These are phyloP conservation scores for Poeciliopsis turneri DNA, from an alignment of 2,797 vertebrate species.

Conservation along the genomic window DNA sequence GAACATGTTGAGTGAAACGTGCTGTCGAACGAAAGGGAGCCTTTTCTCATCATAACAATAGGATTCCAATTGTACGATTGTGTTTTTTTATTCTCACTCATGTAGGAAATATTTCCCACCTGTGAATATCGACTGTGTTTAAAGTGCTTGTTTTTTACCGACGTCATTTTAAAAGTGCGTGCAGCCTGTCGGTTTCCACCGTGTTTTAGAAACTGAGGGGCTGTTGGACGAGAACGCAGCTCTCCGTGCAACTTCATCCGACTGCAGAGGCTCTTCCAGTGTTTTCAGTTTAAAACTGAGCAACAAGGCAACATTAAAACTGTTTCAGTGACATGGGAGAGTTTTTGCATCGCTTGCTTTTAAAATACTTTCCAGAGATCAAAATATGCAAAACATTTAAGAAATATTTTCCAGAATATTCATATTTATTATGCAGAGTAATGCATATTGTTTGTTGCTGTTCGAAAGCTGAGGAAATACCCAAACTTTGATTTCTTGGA, in stretches of 20 bases:
- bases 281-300: conserved; percentile 27
- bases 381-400: not conserved
- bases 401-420: not conserved
- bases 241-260: conserved; percentile 31
- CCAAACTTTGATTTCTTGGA: not conserved
- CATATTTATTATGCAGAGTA: not conserved
- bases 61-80: not conserved
- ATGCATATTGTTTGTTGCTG: not conserved
- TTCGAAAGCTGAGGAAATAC: not conserved
- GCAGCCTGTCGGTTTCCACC: conserved; percentile 41
- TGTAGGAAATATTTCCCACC: conserved; percentile 65
- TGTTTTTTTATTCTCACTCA: conserved; percentile 35
- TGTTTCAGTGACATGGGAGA: not conserved
- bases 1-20: conserved; percentile 29
- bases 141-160: conserved; percentile 60
- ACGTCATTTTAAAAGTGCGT: conserved; percentile 46
- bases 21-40: conserved; percentile 19
- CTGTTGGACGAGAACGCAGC: conserved; percentile 15
- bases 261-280: conserved; percentile 36
- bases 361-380: not conserved
- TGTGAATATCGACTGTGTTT: conserved; percentile 54
- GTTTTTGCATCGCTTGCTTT: not conserved
- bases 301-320: conserved; percentile 50
- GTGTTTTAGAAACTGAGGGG: not conserved
- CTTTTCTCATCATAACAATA: not conserved